Evolutionary conservation across 1,140 invertebrate species (phyloP), one percentile per base, ranked within the genome.

Genomic region (Drosophila kohkoa): DNA sequence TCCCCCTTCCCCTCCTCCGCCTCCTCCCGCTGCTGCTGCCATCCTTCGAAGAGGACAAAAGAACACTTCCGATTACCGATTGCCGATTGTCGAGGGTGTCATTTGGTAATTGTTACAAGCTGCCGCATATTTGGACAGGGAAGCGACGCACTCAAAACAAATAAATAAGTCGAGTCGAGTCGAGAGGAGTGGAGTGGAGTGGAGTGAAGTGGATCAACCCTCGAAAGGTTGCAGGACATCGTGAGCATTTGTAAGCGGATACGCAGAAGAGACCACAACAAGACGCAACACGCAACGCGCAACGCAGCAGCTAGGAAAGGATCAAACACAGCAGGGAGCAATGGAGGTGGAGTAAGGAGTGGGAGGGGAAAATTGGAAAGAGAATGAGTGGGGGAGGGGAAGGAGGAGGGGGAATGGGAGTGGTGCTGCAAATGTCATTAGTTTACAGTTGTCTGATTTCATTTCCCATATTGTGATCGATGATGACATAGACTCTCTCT

Each of bases 21-120:
- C n/a, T n/a, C n/a, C n/a, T 16, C 16, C 15, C 10, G 28, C 8
- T 10, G n/a, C 10, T 35, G n/a, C 13, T 32, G 15, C 32, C 55
- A 28, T 30, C n/a, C 58, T 32, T 25, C 20, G 20, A 25, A 25
- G 20, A 25, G 20, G 11, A 13, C 10, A 16, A 38, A 52, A 48
- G 48, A 64, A 51, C 49, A 45, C 35, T 28, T n/a, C 51, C 38
- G 76, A 67, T 58, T 59, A 49, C 51, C 75, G 73, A 65, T 55
- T 64, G 35, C 28, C 77, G 63, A 79, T 79, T 77, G 77, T 82
- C 77, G 82, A 88, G 88, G 88, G 88, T 90, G 88, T 91, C 88
- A 90, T 90, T 90, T 90, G 77, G 88, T 91, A 90, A 90, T 90
- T 90, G 88, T 76, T 90, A 90, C 88, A 90, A 87, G 82, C 83